phyloP scores from a whole-genome alignment of 2,888 invertebrate species.

The Mesoligia furuncula region DNA sequence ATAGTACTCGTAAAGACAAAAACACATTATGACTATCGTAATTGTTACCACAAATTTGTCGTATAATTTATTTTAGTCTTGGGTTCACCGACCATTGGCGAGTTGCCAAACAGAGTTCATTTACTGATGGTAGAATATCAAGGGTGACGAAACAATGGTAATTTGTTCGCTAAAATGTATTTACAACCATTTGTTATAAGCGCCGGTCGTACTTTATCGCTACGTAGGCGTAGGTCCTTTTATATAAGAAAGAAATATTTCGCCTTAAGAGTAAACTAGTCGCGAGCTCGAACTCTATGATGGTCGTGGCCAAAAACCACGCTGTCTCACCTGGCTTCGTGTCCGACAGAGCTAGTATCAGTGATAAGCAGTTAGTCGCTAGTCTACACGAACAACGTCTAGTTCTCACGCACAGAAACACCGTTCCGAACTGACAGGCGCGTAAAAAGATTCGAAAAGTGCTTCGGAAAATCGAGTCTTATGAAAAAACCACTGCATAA shows the following conservation, averaged over 20 bases:
- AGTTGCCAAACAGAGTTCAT: conserved; percentile 47
- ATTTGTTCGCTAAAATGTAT: conserved; percentile 20
- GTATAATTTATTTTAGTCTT: conserved; percentile 47
- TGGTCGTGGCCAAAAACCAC: no score
- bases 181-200: background rate
- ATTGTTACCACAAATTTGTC: conserved; percentile 38
- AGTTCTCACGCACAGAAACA: no score
- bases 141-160: conserved; percentile 36
- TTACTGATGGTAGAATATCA: conserved; percentile 22
- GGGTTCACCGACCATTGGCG: conserved; percentile 50
- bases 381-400: no score
- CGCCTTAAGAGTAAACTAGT: no score
- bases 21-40: conserved; percentile 13
- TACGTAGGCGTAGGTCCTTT: background rate
- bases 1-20: conserved; percentile 12
- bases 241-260: background rate
- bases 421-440: no score
- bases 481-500: no score
- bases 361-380: no score
- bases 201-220: background rate
- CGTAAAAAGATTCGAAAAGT: no score
- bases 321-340: no score
- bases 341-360: no score
- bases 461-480: no score
- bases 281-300: no score